phyloP scores from a whole-genome alignment of 2,113 vertebrate genomes.

The Harpagus bidentatus region DNA sequence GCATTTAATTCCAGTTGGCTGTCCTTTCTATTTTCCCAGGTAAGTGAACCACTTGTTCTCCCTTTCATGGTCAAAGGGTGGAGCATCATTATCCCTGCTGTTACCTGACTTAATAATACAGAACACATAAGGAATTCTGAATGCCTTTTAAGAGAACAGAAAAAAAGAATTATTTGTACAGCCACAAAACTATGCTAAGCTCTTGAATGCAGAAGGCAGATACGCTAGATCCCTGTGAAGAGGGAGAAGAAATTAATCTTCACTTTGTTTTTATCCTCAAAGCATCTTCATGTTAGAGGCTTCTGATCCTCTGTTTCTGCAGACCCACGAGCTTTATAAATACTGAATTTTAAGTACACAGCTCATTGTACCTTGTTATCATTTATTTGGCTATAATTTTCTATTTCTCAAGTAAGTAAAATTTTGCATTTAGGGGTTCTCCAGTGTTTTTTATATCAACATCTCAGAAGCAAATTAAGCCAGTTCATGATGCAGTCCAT shows the following conservation, averaged over 20 bases:
- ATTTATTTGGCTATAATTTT: neutral
- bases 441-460: neutral
- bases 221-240: neutral
- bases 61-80: neutral
- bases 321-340: neutral
- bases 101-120: neutral
- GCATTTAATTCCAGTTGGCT: neutral
- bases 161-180: neutral
- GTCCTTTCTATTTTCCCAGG: neutral
- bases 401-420: neutral
- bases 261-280: neutral
- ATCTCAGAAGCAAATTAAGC: neutral
- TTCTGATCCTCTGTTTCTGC: neutral
- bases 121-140: neutral
- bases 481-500: neutral
- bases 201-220: neutral
- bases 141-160: neutral
- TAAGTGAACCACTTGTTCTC: neutral
- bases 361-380: neutral
- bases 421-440: neutral
- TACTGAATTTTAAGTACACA: neutral
- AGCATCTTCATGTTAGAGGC: neutral
- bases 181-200: neutral
- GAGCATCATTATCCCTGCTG: neutral
- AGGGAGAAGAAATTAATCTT: neutral